Conservation (phyloP, 2,888 invertebrate genomes). For the Thumatha senex region DNA sequence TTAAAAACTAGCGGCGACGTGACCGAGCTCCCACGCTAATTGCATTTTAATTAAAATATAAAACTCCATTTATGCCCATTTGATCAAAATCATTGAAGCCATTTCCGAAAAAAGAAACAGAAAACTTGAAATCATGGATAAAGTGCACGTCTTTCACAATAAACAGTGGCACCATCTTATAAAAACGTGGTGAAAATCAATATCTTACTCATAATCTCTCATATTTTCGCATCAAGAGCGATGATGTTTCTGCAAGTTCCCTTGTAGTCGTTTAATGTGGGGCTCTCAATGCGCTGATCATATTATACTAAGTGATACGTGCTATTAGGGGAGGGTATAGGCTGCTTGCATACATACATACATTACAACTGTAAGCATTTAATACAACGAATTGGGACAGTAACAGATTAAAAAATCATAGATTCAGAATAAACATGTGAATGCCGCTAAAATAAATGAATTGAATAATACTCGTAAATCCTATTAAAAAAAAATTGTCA, state of each 20-base stretch:
- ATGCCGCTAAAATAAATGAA: too few species aligned
- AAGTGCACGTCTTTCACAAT: background rate
- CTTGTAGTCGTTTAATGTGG: conserved; percentile 40
- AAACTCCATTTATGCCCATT: too few species aligned
- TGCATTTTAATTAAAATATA: too few species aligned
- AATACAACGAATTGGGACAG: background rate
- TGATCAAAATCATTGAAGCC: too few species aligned
- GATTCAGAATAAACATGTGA: too few species aligned
- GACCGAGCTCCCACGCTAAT: too few species aligned
- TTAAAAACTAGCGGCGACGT: too few species aligned
- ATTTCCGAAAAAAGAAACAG: too few species aligned
- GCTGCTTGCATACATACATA: conserved; percentile 25
- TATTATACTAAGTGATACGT: conserved; percentile 76
- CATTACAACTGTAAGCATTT: conserved; percentile 2
- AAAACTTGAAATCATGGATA: too few species aligned
- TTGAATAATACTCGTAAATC: too few species aligned
- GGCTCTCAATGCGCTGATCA: conserved; percentile 66
- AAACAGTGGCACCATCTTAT: conserved; percentile 1
- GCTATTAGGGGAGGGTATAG: conserved; percentile 52
- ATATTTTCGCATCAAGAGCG: conserved; percentile 7
- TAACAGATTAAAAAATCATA: background rate
- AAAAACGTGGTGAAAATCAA: conserved; percentile 6
- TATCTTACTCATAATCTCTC: conserved; percentile 10
- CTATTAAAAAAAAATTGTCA: too few species aligned
- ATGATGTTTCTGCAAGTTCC: conserved; percentile 20